Base-by-base conservation (phyloP, 2,888 invertebrate species). In the Clistopyga incitator region DNA sequence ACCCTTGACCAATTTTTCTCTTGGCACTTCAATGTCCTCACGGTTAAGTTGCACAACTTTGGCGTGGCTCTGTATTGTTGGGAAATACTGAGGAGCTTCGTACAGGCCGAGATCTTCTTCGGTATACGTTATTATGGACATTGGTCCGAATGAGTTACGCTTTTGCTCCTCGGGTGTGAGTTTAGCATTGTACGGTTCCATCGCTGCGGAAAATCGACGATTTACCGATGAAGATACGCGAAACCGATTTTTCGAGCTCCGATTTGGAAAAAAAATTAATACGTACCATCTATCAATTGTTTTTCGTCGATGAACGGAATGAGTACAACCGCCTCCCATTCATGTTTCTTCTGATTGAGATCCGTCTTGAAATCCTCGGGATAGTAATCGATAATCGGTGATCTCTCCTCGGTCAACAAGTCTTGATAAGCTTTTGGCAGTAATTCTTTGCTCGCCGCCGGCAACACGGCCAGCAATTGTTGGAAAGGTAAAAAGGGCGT, bases 241-340 rank as follows among this genome's bases (percentile, higher is more conserved):
- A 3, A n/a, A 6, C 1, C 1, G 50, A 50, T 18, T 8, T n/a
- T 50, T 18, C n/a, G n/a, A n/a, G n/a, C n/a, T n/a, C n/a, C n/a
- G n/a, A n/a, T n/a, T n/a, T n/a, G n/a, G n/a, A n/a, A n/a, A n/a
- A n/a, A n/a, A 3, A 18, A n/a, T 47, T 34, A 0, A 11, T 59
- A 74, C 78, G 18, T 77, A 92, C 92, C 92, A 4, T 89, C 81
- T n/a, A 90, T 38, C 50, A 93, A 86, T 34, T 76, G 86, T 85
- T 93, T 96, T 94, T 98, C 98, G 88, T 98, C 96, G 88, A 99
- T 98, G 89, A 99, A 98, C 0, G 98, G 98, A 90, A 99, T 97
- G 1, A 98, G 94, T 1, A 98, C 98, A 0, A 99, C 97, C 0
- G 98, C 98, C 92, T 99, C 99, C 99, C 99, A 99, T 86, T 98